Evolutionary conservation across 2,888 invertebrate genomes (phyloP).

Genomic region (Himalopsyche kuldschensis): DNA sequence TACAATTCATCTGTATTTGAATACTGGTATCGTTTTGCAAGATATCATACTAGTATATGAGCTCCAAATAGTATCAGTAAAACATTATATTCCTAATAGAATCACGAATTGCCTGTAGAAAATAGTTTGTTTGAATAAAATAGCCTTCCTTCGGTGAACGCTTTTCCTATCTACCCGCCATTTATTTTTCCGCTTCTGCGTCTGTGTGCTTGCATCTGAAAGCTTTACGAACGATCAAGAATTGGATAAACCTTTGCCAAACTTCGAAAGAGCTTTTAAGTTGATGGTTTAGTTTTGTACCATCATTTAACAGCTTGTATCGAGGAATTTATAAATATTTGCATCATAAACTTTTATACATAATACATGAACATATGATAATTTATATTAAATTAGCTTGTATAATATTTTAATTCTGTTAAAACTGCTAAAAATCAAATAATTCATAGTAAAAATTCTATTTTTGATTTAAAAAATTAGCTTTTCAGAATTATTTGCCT

Average conservation of each 20-base stretch:
- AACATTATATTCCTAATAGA: not conserved
- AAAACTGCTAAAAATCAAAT: too few relatives aligned
- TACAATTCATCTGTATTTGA: too few relatives aligned
- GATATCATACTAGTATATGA: too few relatives aligned
- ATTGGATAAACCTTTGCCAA: not conserved
- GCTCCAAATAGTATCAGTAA: not conserved
- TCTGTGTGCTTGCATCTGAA: not conserved
- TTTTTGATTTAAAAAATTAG: too few relatives aligned
- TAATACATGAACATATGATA: not conserved
- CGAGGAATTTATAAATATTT: not conserved
- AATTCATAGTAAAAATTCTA: too few relatives aligned
- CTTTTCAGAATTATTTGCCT: too few relatives aligned
- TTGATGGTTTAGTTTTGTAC: not conserved
- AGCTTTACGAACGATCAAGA: not conserved
- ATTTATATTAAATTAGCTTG: too few relatives aligned
- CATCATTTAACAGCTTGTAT: not conserved
- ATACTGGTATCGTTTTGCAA: too few relatives aligned
- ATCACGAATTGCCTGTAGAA: not conserved
- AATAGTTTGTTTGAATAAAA: slow-evolving; percentile 1
- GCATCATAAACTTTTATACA: not conserved
- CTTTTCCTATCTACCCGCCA: not conserved
- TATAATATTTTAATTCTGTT: too few relatives aligned
- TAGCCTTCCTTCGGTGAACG: not conserved
- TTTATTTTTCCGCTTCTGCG: not conserved
- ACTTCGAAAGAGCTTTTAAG: not conserved